These are phyloP conservation scores for Mormyrus hasselquistii DNA, from an alignment of 2,797 vertebrate genomes.

Conservation along the genomic window DNA sequence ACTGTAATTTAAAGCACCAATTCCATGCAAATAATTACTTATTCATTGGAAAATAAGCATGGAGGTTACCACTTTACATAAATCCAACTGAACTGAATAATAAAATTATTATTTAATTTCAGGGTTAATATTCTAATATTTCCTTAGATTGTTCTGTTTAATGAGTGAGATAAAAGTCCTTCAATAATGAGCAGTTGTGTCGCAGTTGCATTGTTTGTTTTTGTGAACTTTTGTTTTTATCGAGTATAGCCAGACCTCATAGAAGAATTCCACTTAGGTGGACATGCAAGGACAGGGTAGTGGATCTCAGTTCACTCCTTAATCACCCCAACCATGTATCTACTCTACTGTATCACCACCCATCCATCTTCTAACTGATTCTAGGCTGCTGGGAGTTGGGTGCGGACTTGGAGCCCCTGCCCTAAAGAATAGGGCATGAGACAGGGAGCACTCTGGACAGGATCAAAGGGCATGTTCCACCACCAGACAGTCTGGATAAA, in stretches of 20 bases:
- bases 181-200: not conserved
- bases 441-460: not conserved
- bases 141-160: not conserved
- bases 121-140: not conserved
- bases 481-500: not conserved
- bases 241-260: not conserved
- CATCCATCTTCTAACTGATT: not conserved
- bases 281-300: not conserved
- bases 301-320: not conserved
- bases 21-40: not conserved
- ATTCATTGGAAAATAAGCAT: not conserved
- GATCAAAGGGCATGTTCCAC: not conserved
- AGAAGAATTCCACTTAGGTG: not conserved
- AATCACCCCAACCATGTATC: not conserved
- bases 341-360: not conserved
- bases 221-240: not conserved
- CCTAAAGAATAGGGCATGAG: not conserved
- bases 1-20: not conserved
- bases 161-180: not conserved
- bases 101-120: not conserved
- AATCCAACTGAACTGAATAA: not conserved
- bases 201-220: not conserved
- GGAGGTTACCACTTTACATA: not conserved
- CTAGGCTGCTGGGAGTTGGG: not conserved
- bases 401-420: not conserved